Evolutionary conservation across 2,113 vertebrate genomes (phyloP).

Genomic region (Butorides virescens): DNA sequence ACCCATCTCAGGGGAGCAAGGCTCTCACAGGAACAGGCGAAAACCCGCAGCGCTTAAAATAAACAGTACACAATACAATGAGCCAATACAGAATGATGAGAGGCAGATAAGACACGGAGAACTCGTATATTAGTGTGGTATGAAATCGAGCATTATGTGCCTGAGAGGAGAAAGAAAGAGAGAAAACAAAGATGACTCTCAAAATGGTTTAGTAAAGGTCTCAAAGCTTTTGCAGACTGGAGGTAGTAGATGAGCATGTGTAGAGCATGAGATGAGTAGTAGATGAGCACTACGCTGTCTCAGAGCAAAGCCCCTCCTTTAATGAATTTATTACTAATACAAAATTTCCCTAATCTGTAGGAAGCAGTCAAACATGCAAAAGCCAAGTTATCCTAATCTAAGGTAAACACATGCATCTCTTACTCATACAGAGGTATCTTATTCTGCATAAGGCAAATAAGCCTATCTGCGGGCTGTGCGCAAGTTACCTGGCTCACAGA

Average conservation of each 20-base stretch:
- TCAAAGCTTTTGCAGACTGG: background rate
- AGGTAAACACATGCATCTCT: background rate
- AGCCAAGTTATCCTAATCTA: background rate
- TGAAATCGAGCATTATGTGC: background rate
- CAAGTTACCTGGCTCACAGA: background rate
- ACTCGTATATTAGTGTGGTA: background rate
- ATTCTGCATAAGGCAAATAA: background rate
- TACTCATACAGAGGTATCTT: background rate
- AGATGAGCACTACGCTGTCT: background rate
- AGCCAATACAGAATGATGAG: background rate
- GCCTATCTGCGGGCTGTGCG: background rate
- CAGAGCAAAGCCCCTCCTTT: background rate
- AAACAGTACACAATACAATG: background rate
- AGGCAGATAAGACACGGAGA: background rate
- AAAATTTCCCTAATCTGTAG: background rate
- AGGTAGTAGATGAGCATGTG: background rate
- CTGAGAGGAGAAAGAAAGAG: background rate
- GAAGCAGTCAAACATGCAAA: background rate
- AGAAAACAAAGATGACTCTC: background rate
- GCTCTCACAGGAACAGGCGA: background rate
- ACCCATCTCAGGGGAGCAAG: background rate
- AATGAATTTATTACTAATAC: background rate
- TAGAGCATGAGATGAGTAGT: too few relatives aligned
- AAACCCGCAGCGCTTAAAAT: background rate
- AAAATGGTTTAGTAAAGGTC: background rate